phyloP scores from a whole-genome alignment of 1,140 invertebrate genomes.

The Bradynema listronoti region DNA sequence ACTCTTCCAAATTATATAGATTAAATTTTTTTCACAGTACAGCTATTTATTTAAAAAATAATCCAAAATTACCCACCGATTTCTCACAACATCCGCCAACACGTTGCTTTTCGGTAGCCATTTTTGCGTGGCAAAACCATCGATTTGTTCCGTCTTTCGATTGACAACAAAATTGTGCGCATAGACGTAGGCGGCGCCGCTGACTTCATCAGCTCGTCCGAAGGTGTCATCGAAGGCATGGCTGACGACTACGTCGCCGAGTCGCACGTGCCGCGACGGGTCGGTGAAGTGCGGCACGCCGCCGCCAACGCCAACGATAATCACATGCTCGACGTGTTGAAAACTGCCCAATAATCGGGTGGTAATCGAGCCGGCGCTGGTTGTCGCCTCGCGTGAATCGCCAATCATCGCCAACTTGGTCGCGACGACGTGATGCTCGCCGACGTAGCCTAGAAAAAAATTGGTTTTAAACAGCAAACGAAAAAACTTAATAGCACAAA shows the following conservation, averaged over 20 bases:
- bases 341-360: conserved; percentile 73
- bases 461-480: not conserved
- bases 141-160: conserved; percentile 51
- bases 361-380: conserved; percentile 85
- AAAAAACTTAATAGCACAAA: not conserved
- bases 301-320: conserved; percentile 88
- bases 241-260: conserved; percentile 89
- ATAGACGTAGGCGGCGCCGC: conserved; percentile 32
- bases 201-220: conserved; percentile 3
- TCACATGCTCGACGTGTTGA: conserved; percentile 86
- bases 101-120: conserved; percentile 56
- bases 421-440: conserved; percentile 63
- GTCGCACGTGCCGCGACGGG: conserved; percentile 70
- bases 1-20: too few relatives aligned
- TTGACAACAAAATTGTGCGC: conserved; percentile 44
- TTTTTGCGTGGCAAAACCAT: conserved; percentile 67
- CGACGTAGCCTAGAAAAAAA: conserved; percentile 16
- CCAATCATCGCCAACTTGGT: conserved; percentile 94
- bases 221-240: too few relatives aligned
- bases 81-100: conserved; percentile 48
- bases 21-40: too few relatives aligned
- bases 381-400: conserved; percentile 78
- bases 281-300: conserved; percentile 92
- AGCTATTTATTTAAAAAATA: too few relatives aligned
- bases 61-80: too few relatives aligned